These are phyloP conservation scores for Dione vanillae DNA, from an alignment of 2,888 invertebrate species.

Conservation along the genomic window DNA sequence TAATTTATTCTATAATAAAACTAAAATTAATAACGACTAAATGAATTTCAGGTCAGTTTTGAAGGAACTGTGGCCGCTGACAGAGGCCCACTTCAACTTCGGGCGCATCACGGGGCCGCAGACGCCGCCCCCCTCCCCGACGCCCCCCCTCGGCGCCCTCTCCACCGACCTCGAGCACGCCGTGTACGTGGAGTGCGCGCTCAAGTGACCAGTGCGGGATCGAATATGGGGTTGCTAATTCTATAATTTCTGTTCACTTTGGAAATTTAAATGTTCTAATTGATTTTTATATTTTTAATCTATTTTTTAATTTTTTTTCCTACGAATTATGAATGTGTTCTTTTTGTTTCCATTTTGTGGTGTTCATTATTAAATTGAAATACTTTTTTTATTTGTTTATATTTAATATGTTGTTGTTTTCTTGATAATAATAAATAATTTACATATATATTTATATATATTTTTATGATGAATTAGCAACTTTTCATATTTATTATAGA, in stretches of 20 bases:
- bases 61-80: slow-evolving; percentile 85
- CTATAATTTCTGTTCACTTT: background rate
- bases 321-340: too few relatives aligned
- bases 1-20: too few relatives aligned
- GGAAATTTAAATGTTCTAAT: too few relatives aligned
- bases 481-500: background rate
- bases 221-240: background rate
- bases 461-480: background rate
- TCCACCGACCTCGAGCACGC: slow-evolving; percentile 45
- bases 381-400: too few relatives aligned
- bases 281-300: too few relatives aligned
- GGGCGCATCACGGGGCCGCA: slow-evolving; percentile 50
- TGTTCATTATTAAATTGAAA: too few relatives aligned
- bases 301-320: too few relatives aligned
- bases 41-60: slow-evolving; percentile 78
- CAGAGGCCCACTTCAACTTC: slow-evolving; percentile 78
- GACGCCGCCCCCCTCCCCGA: slow-evolving; percentile 44
- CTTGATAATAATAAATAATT: background rate
- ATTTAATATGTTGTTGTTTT: too few relatives aligned
- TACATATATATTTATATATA: background rate
- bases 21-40: too few relatives aligned
- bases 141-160: slow-evolving; percentile 41
- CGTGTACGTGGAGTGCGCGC: slow-evolving; percentile 79
- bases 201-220: slow-evolving; percentile 65
- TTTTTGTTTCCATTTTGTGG: too few relatives aligned